These are phyloP conservation scores for Tachyglossus aculeatus DNA, from an alignment of 2,797 vertebrate genomes.

Conservation along the genomic window DNA sequence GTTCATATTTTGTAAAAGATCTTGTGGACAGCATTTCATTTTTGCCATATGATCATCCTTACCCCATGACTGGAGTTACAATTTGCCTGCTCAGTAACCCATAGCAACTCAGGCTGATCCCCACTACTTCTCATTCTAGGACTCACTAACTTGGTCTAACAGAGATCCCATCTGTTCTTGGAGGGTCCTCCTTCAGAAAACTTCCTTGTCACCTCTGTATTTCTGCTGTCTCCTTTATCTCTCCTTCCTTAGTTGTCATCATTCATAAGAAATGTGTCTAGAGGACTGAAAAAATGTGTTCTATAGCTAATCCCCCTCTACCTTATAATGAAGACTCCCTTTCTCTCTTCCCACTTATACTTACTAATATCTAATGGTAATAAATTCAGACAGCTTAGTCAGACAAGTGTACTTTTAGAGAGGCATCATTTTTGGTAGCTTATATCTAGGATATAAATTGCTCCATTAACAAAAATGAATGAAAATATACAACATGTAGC, in stretches of 20 bases:
- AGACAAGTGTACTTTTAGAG: neutral
- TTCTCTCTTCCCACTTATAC: neutral
- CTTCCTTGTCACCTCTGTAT: neutral
- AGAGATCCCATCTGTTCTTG: neutral
- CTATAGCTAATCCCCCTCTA: neutral
- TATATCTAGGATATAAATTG: too few species aligned
- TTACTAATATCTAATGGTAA: neutral
- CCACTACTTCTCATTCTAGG: neutral
- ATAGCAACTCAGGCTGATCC: too few species aligned
- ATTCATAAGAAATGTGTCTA: neutral
- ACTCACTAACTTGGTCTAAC: neutral
- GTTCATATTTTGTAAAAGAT: too few species aligned
- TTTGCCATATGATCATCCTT: too few species aligned
- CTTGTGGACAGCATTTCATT: too few species aligned
- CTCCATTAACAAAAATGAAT: too few species aligned
- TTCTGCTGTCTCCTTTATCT: neutral
- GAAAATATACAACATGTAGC: too few species aligned
- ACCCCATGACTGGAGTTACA: too few species aligned
- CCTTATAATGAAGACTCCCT: neutral
- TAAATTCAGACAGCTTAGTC: neutral
- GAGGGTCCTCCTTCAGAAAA: neutral
- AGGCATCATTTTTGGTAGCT: neutral
- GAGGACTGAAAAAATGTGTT: neutral
- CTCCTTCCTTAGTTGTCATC: neutral
- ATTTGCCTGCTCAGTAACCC: too few species aligned